Evolutionary conservation across 2,113 vertebrate genomes (phyloP).

Genomic region (Garra rufa): DNA sequence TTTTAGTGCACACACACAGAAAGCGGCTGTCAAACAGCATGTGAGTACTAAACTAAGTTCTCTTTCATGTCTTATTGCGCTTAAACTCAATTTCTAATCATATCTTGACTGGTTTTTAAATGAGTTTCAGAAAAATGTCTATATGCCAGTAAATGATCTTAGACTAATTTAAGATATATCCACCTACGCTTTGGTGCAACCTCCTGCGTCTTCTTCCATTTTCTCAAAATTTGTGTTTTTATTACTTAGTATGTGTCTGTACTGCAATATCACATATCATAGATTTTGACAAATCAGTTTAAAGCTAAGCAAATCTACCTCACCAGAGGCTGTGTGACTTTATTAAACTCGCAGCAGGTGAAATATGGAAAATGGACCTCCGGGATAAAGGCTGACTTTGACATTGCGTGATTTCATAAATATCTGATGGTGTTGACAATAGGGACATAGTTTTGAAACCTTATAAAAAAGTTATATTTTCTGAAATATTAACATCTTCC

Average conservation of each 20-base stretch:
- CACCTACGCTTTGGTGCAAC: neutral
- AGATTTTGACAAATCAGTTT: neutral
- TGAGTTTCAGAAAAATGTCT: neutral
- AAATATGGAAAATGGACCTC: neutral
- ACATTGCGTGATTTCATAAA: slow-evolving; percentile 4
- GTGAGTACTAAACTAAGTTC: no score
- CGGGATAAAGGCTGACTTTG: slow-evolving; percentile 7
- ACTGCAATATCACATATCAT: neutral
- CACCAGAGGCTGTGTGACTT: neutral
- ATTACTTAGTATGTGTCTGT: neutral
- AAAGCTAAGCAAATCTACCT: slow-evolving; percentile 3
- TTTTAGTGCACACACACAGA: no score
- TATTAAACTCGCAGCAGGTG: neutral
- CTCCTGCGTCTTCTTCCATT: neutral
- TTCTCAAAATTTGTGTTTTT: neutral
- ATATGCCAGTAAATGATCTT: neutral
- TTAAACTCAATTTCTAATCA: no score
- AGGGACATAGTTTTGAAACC: neutral
- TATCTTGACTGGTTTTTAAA: neutral
- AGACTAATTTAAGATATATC: neutral
- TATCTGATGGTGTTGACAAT: slow-evolving; percentile 25
- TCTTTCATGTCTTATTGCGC: no score
- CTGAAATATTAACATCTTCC: neutral
- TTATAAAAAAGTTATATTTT: neutral
- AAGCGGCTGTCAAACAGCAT: no score